A percentile compares a stretch with the other conserved stretches of the same genome.
Evolutionary conservation across 30 jellyfish, hydroid and myxozoan genomes (phyloP).

Genomic region (Turritopsis rubra): DNA sequence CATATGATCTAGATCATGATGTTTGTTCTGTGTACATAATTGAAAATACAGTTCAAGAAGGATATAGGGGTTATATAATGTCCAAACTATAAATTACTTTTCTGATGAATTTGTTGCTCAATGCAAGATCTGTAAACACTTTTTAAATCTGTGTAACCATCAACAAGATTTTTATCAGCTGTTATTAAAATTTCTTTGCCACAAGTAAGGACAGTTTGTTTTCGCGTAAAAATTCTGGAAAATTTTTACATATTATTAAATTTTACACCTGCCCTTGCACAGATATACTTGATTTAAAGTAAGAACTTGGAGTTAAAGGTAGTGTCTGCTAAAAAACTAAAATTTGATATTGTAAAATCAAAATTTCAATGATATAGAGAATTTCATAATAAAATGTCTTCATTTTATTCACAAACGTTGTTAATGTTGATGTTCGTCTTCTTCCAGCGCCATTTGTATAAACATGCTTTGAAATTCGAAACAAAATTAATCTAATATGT

Average conservation of each 20-base stretch:
- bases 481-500: not conserved
- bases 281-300: not conserved
- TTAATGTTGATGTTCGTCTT: not conserved
- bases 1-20: not conserved
- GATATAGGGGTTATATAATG: not conserved
- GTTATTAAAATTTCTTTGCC: not conserved
- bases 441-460: not conserved
- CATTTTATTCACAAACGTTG: not conserved
- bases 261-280: not conserved
- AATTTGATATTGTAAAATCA: not conserved
- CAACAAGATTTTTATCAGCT: not conserved
- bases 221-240: not conserved
- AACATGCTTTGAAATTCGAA: not conserved
- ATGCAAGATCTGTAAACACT: not conserved
- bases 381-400: no score
- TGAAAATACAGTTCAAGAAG: not conserved
- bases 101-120: not conserved
- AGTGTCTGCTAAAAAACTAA: not conserved
- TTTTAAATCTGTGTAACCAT: not conserved
- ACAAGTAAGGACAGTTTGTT: not conserved
- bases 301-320: not conserved
- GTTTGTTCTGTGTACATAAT: not conserved
- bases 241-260: no score
- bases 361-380: not conserved
- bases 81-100: not conserved